Evolutionary conservation across 1,140 invertebrate genomes (phyloP).

Genomic region (Ceratitis capitata): DNA sequence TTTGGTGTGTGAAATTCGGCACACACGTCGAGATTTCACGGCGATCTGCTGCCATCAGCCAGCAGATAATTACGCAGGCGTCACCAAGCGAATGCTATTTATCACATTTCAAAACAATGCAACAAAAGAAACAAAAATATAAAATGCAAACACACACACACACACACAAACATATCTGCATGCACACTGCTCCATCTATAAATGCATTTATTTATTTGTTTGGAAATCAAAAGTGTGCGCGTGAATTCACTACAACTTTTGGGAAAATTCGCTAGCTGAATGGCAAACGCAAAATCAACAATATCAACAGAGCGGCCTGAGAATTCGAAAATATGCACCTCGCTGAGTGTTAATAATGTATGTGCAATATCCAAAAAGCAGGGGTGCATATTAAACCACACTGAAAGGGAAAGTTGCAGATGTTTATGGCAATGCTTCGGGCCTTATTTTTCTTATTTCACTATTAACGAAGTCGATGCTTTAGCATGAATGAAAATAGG

Average conservation of each 20-base stretch:
- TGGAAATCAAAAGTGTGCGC: not conserved
- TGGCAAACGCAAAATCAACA: not conserved
- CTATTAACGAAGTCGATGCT: not conserved
- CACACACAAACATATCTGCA: not conserved
- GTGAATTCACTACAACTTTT: not conserved
- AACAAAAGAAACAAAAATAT: not conserved
- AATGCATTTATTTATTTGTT: not conserved
- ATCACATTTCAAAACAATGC: not conserved
- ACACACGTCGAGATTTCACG: not conserved
- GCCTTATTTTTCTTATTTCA: not conserved
- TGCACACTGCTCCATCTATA: not conserved
- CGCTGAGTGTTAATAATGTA: not conserved
- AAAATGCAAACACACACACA: not conserved
- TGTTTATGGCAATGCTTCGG: not conserved
- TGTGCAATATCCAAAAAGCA: not conserved
- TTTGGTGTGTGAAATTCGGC: not conserved
- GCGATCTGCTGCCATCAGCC: not conserved
- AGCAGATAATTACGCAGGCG: not conserved
- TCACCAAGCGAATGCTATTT: not conserved
- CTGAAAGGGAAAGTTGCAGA: conserved; percentile 27
- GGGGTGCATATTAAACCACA: not conserved
- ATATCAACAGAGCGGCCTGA: not conserved
- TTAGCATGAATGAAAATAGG: not conserved
- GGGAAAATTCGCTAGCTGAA: not conserved
- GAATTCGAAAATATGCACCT: not conserved